Evolutionary conservation across 2,888 invertebrate genomes (phyloP).

Genomic region (Stenichneumon culpator): DNA sequence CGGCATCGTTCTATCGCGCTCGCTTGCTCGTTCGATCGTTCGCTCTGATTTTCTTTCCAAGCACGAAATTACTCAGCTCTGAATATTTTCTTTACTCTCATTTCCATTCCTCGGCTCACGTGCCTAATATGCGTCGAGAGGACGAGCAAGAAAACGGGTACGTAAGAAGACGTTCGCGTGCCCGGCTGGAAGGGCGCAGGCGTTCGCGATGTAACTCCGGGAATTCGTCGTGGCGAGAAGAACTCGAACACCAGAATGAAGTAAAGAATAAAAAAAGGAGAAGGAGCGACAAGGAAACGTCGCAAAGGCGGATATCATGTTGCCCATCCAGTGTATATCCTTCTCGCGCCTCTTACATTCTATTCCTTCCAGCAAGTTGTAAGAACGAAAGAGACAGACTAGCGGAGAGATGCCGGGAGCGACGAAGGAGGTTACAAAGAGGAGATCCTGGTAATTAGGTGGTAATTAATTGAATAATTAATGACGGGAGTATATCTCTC

Average conservation of each 20-base stretch:
- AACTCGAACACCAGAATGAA: constrained; percentile 42
- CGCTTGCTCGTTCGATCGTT: neutral
- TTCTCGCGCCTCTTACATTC: constrained; percentile 58
- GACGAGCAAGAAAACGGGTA: constrained; percentile 1
- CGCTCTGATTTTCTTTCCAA: constrained; percentile 39
- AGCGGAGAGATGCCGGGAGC: constrained; percentile 32
- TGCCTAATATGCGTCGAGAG: constrained; percentile 42
- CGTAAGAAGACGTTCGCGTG: constrained; percentile 66
- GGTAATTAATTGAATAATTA: constrained; percentile 83
- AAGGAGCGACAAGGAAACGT: constrained; percentile 10
- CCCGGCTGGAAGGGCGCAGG: constrained; percentile 29
- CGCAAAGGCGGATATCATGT: constrained; percentile 48
- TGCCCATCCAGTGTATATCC: constrained; percentile 40
- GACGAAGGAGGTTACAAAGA: constrained; percentile 65
- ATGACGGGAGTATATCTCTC: constrained; percentile 72
- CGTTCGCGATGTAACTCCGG: constrained; percentile 46
- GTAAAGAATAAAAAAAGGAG: constrained; percentile 21
- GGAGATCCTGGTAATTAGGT: constrained; percentile 80
- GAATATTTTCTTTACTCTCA: constrained; percentile 44
- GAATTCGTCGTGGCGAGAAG: constrained; percentile 54
- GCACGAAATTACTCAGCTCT: constrained; percentile 24
- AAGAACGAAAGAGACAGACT: constrained; percentile 40
- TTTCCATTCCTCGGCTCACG: constrained; percentile 49
- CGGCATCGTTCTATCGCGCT: neutral
- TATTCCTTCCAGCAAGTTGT: constrained; percentile 41